Conservation (phyloP, 2,888 invertebrate genomes). For the Drosophila niveifrons region DNA sequence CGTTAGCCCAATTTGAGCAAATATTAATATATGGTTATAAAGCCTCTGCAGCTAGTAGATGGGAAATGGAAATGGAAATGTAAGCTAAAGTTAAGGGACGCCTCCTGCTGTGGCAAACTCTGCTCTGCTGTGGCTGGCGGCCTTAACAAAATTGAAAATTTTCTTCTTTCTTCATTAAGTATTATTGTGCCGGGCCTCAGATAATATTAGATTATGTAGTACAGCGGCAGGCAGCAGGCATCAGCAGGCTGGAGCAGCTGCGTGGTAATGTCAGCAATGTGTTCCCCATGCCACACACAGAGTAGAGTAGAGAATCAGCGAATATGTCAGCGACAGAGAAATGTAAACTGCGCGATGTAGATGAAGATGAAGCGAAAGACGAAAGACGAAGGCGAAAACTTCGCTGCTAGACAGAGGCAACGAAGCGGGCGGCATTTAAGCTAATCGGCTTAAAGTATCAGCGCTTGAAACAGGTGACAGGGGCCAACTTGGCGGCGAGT, state of each 20-base stretch:
- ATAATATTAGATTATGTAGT: constrained; percentile 76
- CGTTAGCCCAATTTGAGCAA: constrained; percentile 79
- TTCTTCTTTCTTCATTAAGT: constrained; percentile 65
- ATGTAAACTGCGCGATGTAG: constrained; percentile 20
- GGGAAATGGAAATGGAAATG: constrained; percentile 45
- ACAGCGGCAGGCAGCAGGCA: constrained; percentile 21
- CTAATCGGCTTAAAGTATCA: constrained; percentile 82
- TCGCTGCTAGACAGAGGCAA: constrained; percentile 34
- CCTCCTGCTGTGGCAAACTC: constrained; percentile 30
- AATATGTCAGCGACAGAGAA: constrained; percentile 8
- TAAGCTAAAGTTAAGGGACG: constrained; percentile 24
- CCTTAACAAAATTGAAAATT: constrained; percentile 68
- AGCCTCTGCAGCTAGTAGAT: constrained; percentile 54
- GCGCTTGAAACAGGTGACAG: constrained; percentile 71
- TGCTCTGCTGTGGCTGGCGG: constrained; percentile 17
- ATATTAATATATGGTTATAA: constrained; percentile 78
- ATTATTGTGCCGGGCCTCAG: constrained; percentile 70
- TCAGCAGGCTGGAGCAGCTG: constrained; percentile 42
- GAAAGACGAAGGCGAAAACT: constrained; percentile 18
- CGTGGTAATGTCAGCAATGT: constrained; percentile 44
- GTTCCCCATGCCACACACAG: constrained; percentile 1
- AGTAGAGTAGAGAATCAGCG: neutral
- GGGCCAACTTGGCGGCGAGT: constrained; percentile 52
- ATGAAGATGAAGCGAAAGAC: too few species aligned
- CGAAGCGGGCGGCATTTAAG: constrained; percentile 68